These are phyloP conservation scores for Sarotherodon lohbergeri DNA, from an alignment of 2,113 vertebrate species.

Conservation along the genomic window DNA sequence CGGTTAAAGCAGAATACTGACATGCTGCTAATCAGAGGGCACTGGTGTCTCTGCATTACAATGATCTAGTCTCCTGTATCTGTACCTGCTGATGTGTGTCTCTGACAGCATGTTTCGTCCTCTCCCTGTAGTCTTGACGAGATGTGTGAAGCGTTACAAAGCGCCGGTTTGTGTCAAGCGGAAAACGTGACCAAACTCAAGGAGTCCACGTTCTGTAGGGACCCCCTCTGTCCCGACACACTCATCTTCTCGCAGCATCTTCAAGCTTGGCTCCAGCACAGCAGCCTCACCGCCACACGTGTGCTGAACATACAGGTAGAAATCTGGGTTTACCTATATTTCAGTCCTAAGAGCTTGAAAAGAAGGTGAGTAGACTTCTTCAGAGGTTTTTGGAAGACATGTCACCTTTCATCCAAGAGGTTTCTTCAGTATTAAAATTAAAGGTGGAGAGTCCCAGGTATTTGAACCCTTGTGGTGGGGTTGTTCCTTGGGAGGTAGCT, in stretches of 20 bases:
- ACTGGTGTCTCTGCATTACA: neutral
- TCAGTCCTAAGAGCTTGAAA: neutral
- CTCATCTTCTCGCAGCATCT: slow-evolving; percentile 79
- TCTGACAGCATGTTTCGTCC: neutral
- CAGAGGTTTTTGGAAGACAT: neutral
- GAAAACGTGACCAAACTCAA: slow-evolving; percentile 58
- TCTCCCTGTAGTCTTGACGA: slow-evolving; percentile 75
- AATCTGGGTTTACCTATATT: neutral
- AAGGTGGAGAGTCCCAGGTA: neutral
- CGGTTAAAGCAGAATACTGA: neutral
- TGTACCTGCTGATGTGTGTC: neutral
- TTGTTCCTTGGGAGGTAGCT: neutral
- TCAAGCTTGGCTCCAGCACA: slow-evolving; percentile 66
- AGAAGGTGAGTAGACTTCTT: neutral
- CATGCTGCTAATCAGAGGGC: neutral
- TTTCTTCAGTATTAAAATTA: neutral
- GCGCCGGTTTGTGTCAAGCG: slow-evolving; percentile 71
- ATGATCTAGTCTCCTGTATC: neutral
- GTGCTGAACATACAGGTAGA: slow-evolving; percentile 84
- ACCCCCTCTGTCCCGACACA: slow-evolving; percentile 81
- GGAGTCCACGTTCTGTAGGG: slow-evolving; percentile 73
- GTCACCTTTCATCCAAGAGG: neutral
- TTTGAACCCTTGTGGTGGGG: too few species aligned
- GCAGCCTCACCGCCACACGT: slow-evolving; percentile 65
- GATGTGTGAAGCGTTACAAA: slow-evolving; percentile 67